Evolutionary conservation across 2,888 invertebrate species (phyloP).

Genomic region (Philopedon plagiatum): DNA sequence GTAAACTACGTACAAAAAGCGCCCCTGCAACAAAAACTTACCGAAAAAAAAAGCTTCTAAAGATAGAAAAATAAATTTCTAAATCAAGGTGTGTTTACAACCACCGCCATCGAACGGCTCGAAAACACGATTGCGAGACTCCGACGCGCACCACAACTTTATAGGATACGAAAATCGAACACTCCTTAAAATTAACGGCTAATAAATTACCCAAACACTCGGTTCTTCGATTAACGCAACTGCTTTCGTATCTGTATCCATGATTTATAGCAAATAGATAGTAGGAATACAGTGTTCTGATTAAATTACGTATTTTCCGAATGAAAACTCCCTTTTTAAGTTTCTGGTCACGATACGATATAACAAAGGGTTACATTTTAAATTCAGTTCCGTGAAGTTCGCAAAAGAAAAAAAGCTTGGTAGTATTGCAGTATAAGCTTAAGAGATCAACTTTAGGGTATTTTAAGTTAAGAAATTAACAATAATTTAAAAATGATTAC

Average conservation of each 20-base stretch:
- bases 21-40: constrained; percentile 22
- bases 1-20: background rate
- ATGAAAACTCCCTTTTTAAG: constrained; percentile 4
- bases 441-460: too few species aligned
- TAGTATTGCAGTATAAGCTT: too few species aligned
- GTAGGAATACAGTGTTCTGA: constrained; percentile 50
- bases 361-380: too few species aligned
- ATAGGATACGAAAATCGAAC: constrained; percentile 58
- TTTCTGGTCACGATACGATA: background rate
- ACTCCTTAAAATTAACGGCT: constrained; percentile 68
- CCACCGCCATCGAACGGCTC: too few species aligned
- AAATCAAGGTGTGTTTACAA: constrained; percentile 34
- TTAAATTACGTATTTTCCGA: constrained; percentile 47
- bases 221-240: constrained; percentile 61
- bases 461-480: too few species aligned
- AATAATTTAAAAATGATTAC: too few species aligned
- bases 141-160: constrained; percentile 16
- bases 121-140: constrained; percentile 34
- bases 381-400: too few species aligned
- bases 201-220: constrained; percentile 65
- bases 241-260: constrained; percentile 56
- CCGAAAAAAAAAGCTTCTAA: constrained; percentile 36
- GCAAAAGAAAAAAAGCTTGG: too few species aligned
- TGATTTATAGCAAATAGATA: constrained; percentile 58
- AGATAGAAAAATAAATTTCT: constrained; percentile 33